Evolutionary conservation across 64 coral and sea anemone species (phyloP).

Genomic region (Montipora capricornis): DNA sequence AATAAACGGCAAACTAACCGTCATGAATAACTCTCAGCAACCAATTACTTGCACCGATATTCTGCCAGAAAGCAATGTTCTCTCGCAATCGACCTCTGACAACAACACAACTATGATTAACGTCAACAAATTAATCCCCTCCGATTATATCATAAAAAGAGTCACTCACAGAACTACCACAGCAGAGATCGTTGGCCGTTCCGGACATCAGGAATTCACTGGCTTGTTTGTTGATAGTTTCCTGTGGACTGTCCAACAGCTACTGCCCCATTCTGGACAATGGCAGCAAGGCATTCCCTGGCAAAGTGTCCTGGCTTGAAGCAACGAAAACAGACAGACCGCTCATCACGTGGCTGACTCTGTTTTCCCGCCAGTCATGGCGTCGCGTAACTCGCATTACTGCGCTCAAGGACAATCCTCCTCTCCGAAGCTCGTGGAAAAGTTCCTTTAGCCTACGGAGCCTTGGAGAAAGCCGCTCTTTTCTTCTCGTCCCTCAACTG

Average conservation of each 20-base stretch:
- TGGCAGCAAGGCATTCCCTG: conserved; percentile 27
- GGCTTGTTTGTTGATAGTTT: background rate
- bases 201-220: background rate
- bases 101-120: background rate
- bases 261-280: background rate
- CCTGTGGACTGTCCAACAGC: background rate
- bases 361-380: background rate
- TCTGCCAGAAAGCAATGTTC: background rate
- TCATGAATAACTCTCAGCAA: conserved; percentile 1
- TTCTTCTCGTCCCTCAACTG: no score
- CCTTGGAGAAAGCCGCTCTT: no score
- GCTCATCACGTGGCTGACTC: background rate
- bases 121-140: background rate
- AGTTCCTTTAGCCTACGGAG: no score
- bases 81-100: background rate
- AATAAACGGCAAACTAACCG: background rate
- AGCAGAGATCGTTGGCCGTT: background rate
- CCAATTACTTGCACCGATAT: conserved; percentile 1
- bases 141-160: background rate
- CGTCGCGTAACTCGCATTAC: background rate
- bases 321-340: conserved; percentile 29
- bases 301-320: conserved; percentile 43
- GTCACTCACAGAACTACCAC: background rate
- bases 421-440: background rate
- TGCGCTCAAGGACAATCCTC: background rate